Percentiles rank a stretch among this genome's conserved stretches.
Evolutionary conservation across 2,113 vertebrate genomes (phyloP).

Genomic region (Brachionichthys hirsutus): DNA sequence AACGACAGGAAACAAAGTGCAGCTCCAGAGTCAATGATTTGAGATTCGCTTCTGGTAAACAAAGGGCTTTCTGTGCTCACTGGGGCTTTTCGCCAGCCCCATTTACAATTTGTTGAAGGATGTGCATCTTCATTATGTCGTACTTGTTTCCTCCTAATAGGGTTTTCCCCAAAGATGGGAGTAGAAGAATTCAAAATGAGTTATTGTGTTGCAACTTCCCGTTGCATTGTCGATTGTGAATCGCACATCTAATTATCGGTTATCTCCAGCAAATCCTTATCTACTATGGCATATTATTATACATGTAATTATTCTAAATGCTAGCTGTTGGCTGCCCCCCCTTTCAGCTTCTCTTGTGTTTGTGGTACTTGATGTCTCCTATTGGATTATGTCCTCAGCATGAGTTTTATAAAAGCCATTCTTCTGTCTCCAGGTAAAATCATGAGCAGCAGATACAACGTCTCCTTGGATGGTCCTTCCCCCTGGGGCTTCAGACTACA

Average conservation of each 20-base stretch:
- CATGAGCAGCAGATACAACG: conserved; percentile 95
- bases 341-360: neutral
- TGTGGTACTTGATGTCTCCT: neutral
- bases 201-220: neutral
- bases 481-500: conserved; percentile 98
- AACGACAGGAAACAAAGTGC: conserved; percentile 27
- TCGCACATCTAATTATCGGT: neutral
- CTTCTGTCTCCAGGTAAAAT: conserved; percentile 58
- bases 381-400: neutral
- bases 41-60: conserved; percentile 29
- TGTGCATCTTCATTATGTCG: neutral
- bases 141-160: neutral
- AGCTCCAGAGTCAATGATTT: conserved; percentile 6
- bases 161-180: neutral
- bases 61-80: conserved; percentile 17
- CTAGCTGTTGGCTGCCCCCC: conserved; percentile 2
- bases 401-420: neutral
- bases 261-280: neutral
- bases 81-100: neutral
- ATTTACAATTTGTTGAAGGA: neutral
- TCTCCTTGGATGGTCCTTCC: conserved; percentile 88
- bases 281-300: neutral
- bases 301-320: neutral
- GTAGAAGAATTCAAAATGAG: neutral
- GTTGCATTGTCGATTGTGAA: neutral